Evolutionary conservation across 2,797 vertebrate species (phyloP).

Genomic region (Anas capensis): DNA sequence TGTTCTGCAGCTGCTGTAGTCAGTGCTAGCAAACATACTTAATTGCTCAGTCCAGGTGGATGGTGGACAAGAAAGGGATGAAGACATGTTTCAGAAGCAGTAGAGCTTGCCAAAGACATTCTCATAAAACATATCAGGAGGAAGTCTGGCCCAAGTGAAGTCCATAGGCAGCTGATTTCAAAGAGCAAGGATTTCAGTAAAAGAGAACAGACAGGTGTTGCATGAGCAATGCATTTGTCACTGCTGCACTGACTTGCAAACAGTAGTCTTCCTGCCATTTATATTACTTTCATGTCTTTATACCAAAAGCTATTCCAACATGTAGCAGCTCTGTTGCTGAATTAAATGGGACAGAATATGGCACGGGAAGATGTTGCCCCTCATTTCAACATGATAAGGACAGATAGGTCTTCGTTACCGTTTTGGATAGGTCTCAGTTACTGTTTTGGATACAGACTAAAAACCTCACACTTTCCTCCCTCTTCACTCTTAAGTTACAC

Average conservation of each 20-base stretch:
- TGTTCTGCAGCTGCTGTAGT: background rate
- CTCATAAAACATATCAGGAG: background rate
- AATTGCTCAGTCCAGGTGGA: background rate
- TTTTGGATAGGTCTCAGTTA: constrained; percentile 9
- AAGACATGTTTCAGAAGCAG: background rate
- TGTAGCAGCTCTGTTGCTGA: background rate
- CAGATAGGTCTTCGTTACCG: background rate
- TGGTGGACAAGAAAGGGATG: background rate
- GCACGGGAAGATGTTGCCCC: background rate
- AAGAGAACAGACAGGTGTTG: background rate
- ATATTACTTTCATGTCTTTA: background rate
- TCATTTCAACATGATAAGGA: constrained; percentile 27
- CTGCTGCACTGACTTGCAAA: background rate
- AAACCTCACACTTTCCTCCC: background rate
- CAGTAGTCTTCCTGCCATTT: background rate
- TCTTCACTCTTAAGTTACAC: background rate
- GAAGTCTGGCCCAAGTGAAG: background rate
- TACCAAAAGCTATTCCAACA: background rate
- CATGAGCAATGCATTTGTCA: background rate
- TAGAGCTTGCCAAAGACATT: background rate
- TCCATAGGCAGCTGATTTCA: background rate
- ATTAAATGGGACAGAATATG: background rate
- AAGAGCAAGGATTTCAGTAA: background rate
- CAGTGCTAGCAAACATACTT: background rate
- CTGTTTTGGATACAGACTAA: background rate